A percentile compares a stretch with the other conserved stretches of the same genome.
Evolutionary conservation across 2,888 invertebrate genomes (phyloP).

Genomic region (Onchidella celtica): DNA sequence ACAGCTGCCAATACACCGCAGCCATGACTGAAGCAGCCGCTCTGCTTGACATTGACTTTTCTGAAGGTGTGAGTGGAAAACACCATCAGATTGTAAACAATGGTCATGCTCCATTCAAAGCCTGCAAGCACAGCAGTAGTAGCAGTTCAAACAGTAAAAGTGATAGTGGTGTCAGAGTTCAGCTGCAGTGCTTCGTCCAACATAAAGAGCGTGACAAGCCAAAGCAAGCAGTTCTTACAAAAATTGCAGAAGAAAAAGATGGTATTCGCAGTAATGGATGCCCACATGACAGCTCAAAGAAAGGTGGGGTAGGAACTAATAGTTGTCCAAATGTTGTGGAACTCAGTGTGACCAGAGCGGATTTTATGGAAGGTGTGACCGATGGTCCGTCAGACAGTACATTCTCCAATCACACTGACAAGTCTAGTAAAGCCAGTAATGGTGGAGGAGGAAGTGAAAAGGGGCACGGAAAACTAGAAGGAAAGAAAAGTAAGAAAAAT

Average conservation of each 20-base stretch:
- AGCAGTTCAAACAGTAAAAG: slow-evolving; percentile 28
- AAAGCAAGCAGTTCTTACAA: slow-evolving; percentile 70
- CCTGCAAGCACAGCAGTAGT: slow-evolving; percentile 27
- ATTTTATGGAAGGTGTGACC: slow-evolving; percentile 52
- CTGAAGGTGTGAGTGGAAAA: slow-evolving; percentile 66
- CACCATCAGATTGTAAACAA: slow-evolving; percentile 46
- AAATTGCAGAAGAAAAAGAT: slow-evolving; percentile 74
- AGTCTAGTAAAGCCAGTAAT: slow-evolving; percentile 59
- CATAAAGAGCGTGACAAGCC: slow-evolving; percentile 71
- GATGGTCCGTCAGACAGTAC: slow-evolving; percentile 68
- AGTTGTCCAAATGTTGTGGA: slow-evolving; percentile 49
- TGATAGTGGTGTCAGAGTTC: slow-evolving; percentile 45
- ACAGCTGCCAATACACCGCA: slow-evolving; percentile 66
- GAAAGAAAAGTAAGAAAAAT: slow-evolving; percentile 67
- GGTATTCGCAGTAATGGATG: slow-evolving; percentile 45
- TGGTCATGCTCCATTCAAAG: slow-evolving; percentile 37
- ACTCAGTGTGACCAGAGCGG: slow-evolving; percentile 51
- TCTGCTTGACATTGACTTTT: slow-evolving; percentile 72
- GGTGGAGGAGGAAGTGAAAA: too few species aligned
- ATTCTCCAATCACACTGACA: slow-evolving; percentile 68
- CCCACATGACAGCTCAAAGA: slow-evolving; percentile 16
- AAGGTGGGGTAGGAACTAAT: slow-evolving; percentile 27
- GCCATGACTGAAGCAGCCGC: slow-evolving; percentile 74
- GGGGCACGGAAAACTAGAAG: slow-evolving; percentile 49
- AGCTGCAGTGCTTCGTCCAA: slow-evolving; percentile 72